Base-by-base conservation (phyloP, 2,888 invertebrate genomes). In the Eumerus sabulonum region DNA sequence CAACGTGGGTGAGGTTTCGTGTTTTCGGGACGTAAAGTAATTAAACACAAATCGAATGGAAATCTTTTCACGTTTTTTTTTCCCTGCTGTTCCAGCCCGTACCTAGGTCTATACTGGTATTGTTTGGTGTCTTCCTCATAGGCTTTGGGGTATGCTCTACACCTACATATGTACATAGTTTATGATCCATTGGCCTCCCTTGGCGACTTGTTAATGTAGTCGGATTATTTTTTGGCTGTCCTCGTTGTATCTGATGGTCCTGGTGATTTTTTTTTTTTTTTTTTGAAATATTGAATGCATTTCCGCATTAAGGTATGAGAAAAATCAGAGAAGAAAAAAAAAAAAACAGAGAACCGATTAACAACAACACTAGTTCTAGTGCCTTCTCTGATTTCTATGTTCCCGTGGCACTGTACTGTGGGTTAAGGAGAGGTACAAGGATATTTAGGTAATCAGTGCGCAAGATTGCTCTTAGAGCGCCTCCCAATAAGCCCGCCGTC, bases 231-330 rank as follows among this genome's bases (percentile, higher is more conserved):
- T 27, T 27, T 27, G 2, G 2, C 27, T 27, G 7, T 27, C 7
- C 7, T 27, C 7, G 27, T 27, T 2, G 3, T 27, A 2, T 7
- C 2, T 27, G 27, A 27, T 27, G 27, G 27, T 27, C 27, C 27
- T 27, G 27, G 7, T 27, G 27, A 4, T 27, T n/a, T n/a, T n/a
- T n/a, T n/a, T n/a, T n/a, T n/a, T n/a, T n/a, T n/a, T n/a, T 44
- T 73, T 63, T 60, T 40, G 62, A 47, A 67, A 74, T 50, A 79
- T 68, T 68, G 36, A 74, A 74, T 79, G 74, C 74, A 79, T 70
- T 74, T 79, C 67, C 64, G 59, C 53, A 36, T 53, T n/a, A n/a
- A n/a, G n/a, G n/a, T n/a, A n/a, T n/a, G n/a, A n/a, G n/a, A n/a
- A n/a, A n/a, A n/a, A n/a, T n/a, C n/a, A n/a, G n/a, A 38, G 19